A percentile compares a stretch with the other conserved stretches of the same genome.
phyloP scores from a whole-genome alignment of 1,140 invertebrate genomes.

The Chymomyza costata region DNA sequence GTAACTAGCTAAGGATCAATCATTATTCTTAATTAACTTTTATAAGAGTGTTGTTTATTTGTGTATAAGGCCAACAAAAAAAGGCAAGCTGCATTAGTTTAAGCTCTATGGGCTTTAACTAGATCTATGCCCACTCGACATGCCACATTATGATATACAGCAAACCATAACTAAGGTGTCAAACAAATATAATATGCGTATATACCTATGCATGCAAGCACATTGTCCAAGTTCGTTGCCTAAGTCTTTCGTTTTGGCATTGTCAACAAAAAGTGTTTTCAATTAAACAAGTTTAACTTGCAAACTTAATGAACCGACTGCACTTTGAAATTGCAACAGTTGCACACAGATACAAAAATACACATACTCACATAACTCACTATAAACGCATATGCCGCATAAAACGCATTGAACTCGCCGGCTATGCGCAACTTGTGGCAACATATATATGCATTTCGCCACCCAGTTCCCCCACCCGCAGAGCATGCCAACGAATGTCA shows the following conservation, averaged over 20 bases:
- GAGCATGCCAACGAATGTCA: conserved; percentile 7
- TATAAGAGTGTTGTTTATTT: too few relatives aligned
- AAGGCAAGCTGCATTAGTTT: too few relatives aligned
- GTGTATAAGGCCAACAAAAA: too few relatives aligned
- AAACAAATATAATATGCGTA: too few relatives aligned
- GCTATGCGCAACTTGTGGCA: conserved; percentile 8
- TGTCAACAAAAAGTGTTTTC: conserved; percentile 30
- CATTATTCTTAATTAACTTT: too few relatives aligned
- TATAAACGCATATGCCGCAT: conserved; percentile 30
- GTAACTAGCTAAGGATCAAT: too few relatives aligned
- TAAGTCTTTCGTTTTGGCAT: conserved; percentile 62
- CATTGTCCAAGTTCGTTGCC: conserved; percentile 67
- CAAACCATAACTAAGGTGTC: too few relatives aligned
- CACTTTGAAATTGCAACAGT: conserved; percentile 44
- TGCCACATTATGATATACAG: too few relatives aligned
- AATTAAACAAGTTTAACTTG: conserved; percentile 45
- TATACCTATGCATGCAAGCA: too few relatives aligned
- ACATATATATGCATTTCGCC: conserved; percentile 18
- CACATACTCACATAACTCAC: too few relatives aligned
- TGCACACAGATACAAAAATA: neutral
- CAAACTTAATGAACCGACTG: conserved; percentile 52
- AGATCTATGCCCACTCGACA: too few relatives aligned
- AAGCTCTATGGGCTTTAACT: too few relatives aligned
- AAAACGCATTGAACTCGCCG: conserved; percentile 58
- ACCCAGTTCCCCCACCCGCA: conserved; percentile 4